Conservation (phyloP, 2,888 invertebrate species). For the Eupithecia insigniata region DNA sequence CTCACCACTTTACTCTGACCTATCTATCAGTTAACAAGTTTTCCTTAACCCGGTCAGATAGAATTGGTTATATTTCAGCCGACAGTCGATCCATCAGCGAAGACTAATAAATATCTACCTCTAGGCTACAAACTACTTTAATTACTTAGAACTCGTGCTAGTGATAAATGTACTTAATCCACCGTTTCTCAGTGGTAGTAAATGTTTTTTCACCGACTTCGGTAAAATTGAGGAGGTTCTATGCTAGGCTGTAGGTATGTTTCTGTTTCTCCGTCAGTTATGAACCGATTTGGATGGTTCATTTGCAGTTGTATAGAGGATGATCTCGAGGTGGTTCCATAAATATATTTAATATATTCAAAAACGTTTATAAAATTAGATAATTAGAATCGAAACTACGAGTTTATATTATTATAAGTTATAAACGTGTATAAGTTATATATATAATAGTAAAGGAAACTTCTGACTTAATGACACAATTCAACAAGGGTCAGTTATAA, state of each 20-base stretch:
- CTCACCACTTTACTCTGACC: conserved; percentile 48
- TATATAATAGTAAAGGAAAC: background rate
- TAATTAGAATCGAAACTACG: too few relatives aligned
- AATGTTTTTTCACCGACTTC: background rate
- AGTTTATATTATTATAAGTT: too few relatives aligned
- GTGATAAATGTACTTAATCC: background rate
- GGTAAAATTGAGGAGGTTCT: too few relatives aligned
- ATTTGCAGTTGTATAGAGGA: too few relatives aligned
- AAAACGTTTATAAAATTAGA: too few relatives aligned
- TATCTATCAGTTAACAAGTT: conserved; percentile 6
- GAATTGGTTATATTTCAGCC: conserved; percentile 42
- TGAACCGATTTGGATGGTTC: too few relatives aligned
- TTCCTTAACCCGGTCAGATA: conserved; percentile 16
- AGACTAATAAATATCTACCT: conserved; percentile 62
- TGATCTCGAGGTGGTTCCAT: too few relatives aligned
- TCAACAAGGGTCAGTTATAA: background rate
- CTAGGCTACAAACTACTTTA: background rate
- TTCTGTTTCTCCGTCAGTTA: too few relatives aligned
- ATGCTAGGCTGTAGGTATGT: too few relatives aligned
- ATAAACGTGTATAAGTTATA: too few relatives aligned
- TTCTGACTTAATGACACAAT: background rate
- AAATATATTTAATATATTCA: too few relatives aligned
- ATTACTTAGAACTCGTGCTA: conserved; percentile 1
- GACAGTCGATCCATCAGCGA: conserved; percentile 66
- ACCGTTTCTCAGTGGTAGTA: background rate